A percentile compares a stretch with the other conserved stretches of the same genome.
phyloP scores from a whole-genome alignment of 1,140 invertebrate genomes.

The Samia ricini region DNA sequence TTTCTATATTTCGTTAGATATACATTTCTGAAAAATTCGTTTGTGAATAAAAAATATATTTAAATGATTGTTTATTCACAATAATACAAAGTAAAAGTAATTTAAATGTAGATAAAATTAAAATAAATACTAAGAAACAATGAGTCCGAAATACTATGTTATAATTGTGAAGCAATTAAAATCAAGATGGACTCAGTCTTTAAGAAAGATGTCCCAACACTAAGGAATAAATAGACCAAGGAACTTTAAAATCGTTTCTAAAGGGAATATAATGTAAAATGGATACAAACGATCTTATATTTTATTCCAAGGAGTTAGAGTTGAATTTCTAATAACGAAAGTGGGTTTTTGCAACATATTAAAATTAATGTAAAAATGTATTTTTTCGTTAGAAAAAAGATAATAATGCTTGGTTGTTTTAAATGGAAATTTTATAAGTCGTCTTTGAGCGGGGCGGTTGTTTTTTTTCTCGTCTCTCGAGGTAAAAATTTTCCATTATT shows the following conservation, averaged over 20 bases:
- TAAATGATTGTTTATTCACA: too few relatives aligned
- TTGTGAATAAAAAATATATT: too few relatives aligned
- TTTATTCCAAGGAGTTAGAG: conserved; percentile 34
- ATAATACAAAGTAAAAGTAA: too few relatives aligned
- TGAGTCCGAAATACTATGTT: too few relatives aligned
- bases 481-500: conserved; percentile 62
- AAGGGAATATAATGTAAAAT: conserved; percentile 38
- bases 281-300: conserved; percentile 30
- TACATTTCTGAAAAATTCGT: too few relatives aligned
- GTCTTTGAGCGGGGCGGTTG: conserved; percentile 51
- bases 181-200: conserved; percentile 13
- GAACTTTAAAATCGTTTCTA: conserved; percentile 25
- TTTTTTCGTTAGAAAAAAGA: conserved; percentile 75
- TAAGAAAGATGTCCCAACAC: conserved; percentile 37
- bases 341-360: conserved; percentile 29
- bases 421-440: conserved; percentile 74
- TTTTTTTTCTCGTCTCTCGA: conserved; percentile 47
- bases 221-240: conserved; percentile 71
- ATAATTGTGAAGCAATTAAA: too few relatives aligned
- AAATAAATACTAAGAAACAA: too few relatives aligned
- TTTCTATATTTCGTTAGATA: too few relatives aligned
- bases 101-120: too few relatives aligned
- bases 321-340: conserved; percentile 14
- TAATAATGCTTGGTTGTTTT: conserved; percentile 67
- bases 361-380: conserved; percentile 26